Evolutionary conservation across 1,140 invertebrate genomes (phyloP), one percentile per base, ranked within the genome.

Genomic region (Rhopalosiphum maidis): DNA sequence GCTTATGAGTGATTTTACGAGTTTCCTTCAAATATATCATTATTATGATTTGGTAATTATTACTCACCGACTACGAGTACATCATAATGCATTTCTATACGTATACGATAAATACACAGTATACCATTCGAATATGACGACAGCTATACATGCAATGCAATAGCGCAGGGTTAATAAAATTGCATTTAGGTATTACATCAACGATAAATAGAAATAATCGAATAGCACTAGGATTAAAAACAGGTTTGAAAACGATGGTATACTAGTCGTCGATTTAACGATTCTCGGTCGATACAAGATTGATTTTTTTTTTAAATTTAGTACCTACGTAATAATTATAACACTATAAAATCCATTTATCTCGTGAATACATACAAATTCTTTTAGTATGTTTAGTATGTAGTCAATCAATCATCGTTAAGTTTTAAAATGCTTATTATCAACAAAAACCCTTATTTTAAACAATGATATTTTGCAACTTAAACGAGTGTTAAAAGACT

Each of bases 351-450:
- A 77, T 15, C 60, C 60, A 77, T 77, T 77, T n/a, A 77, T 77
- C 60, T 77, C 60, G 21, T 6, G 60, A 77, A 77, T 77, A n/a
- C 60, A 77, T 6, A n/a, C n/a, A 77, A n/a, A 77, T 77, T 77
- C 1, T 0, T 77, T 77, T 77, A 5, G 60, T 15, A 68, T n/a
- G 3, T 77, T 77, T 77, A 5, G 60, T 15, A 68, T n/a, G 3
- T n/a, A 35, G n/a, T 77, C 60, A 77, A 77, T 77, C n/a, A 77
- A 77, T 77, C 60, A 77, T 77, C 60, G 60, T 77, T 77, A 77
- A n/a, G 60, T 77, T 25, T 15, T 77, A 18, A 77, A 77, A 77
- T n/a, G 30, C n/a, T 77, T n/a, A 77, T 5, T n/a, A 77, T 1
- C 60, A 6, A 77, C 60, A n/a, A 77, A 77, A n/a, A 35, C 60